Evolutionary conservation across 1,140 invertebrate species (phyloP).

Genomic region (Colletes latitarsis): DNA sequence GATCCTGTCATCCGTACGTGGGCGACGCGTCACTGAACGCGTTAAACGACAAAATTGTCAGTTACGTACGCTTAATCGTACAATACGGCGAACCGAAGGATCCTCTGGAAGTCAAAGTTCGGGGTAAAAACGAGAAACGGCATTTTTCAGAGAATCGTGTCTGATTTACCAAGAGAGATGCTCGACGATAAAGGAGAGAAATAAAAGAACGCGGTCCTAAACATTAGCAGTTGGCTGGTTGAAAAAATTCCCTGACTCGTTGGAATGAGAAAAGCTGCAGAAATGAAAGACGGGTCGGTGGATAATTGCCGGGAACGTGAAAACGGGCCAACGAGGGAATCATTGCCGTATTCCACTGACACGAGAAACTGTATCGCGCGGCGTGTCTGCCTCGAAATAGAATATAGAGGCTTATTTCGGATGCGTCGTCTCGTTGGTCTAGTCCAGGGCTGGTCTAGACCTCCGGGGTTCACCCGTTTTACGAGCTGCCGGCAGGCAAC

Average conservation of each 20-base stretch:
- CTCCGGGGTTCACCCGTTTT: slow-evolving; percentile 69
- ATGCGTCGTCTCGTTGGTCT: slow-evolving; percentile 74
- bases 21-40: too few relatives aligned
- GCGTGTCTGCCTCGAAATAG: slow-evolving; percentile 73
- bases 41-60: too few relatives aligned
- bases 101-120: too few relatives aligned
- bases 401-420: slow-evolving; percentile 75
- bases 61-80: too few relatives aligned
- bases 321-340: slow-evolving; percentile 52
- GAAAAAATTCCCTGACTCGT: slow-evolving; percentile 11
- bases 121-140: too few relatives aligned
- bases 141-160: too few relatives aligned
- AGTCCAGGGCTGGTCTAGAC: slow-evolving; percentile 76
- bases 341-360: slow-evolving; percentile 66
- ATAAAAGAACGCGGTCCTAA: too few relatives aligned
- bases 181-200: too few relatives aligned
- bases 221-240: neutral
- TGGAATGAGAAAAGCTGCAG: slow-evolving; percentile 25
- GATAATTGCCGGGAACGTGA: slow-evolving; percentile 3
- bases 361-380: slow-evolving; percentile 62
- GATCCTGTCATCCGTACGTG: too few relatives aligned
- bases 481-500: slow-evolving; percentile 63
- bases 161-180: too few relatives aligned
- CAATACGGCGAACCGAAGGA: too few relatives aligned
- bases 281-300: slow-evolving; percentile 5